These are phyloP conservation scores for Okamejei kenojei DNA, from an alignment of 2,797 vertebrate species.

Conservation along the genomic window DNA sequence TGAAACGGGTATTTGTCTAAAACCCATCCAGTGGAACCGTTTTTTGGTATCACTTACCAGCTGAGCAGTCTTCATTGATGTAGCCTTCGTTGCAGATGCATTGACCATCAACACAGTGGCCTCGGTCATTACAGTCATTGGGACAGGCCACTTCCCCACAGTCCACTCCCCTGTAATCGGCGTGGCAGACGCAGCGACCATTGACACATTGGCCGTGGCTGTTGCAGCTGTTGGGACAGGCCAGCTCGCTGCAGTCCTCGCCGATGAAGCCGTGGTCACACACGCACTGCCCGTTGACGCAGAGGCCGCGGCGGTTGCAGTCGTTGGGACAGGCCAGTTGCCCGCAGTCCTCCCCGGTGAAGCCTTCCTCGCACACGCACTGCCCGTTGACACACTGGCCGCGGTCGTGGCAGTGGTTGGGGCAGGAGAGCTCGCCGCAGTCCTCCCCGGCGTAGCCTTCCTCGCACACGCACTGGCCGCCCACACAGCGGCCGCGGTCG, in stretches of 20 bases:
- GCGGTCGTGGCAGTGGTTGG: conserved; percentile 60
- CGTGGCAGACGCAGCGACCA: conserved; percentile 73
- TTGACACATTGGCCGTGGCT: conserved; percentile 70
- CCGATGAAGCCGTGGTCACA: conserved; percentile 81
- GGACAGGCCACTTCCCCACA: conserved; percentile 77
- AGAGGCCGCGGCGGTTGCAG: conserved; percentile 86
- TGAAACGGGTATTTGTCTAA: not conserved
- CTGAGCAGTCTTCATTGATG: conserved; percentile 65
- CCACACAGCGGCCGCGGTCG: conserved; percentile 1
- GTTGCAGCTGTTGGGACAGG: conserved; percentile 75
- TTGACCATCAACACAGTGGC: conserved; percentile 71
- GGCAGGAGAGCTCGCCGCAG: conserved; percentile 74
- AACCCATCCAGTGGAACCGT: not conserved
- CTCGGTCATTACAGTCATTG: conserved; percentile 68
- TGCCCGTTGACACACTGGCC: conserved; percentile 15
- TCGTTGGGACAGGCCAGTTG: conserved; percentile 86
- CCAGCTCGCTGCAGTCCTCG: conserved; percentile 76
- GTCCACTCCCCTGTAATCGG: conserved; percentile 75
- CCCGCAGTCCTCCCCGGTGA: conserved; percentile 44
- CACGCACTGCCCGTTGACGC: conserved; percentile 83
- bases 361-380: conserved; percentile 32
- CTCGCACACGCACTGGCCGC: conserved; percentile 31
- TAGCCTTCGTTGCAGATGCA: conserved; percentile 85
- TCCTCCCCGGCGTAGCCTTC: conserved; percentile 7
- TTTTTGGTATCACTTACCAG: not conserved